These are phyloP conservation scores for Oxytorus armatus DNA, from an alignment of 2,888 invertebrate species.

Conservation along the genomic window DNA sequence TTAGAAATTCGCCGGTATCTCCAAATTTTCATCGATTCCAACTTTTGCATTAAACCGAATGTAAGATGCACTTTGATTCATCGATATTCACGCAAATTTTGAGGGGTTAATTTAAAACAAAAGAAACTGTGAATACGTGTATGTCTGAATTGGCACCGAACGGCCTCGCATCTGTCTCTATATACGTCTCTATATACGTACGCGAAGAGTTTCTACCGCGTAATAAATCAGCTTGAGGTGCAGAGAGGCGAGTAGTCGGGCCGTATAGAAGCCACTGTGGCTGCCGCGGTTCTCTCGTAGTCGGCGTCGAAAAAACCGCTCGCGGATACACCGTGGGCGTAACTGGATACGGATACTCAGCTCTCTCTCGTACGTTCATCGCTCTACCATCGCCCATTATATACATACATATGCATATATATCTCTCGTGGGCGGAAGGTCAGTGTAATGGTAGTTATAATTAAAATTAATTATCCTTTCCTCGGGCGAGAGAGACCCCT, in stretches of 20 bases:
- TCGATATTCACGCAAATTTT: no score
- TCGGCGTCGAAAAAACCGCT: slow-evolving; percentile 52
- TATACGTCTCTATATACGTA: neutral
- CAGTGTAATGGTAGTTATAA: slow-evolving; percentile 67
- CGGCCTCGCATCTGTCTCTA: slow-evolving; percentile 9
- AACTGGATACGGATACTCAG: slow-evolving; percentile 63
- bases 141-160: neutral
- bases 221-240: slow-evolving; percentile 72
- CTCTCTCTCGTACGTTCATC: slow-evolving; percentile 41
- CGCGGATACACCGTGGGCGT: slow-evolving; percentile 62
- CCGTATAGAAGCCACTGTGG: slow-evolving; percentile 19
- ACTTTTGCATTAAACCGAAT: no score
- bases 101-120: no score
- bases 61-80: no score
- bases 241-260: slow-evolving; percentile 41
- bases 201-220: slow-evolving; percentile 48
- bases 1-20: no score
- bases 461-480: slow-evolving; percentile 68
- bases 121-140: no score
- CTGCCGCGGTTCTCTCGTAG: slow-evolving; percentile 42
- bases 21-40: no score
- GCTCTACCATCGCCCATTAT: slow-evolving; percentile 32
- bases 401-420: slow-evolving; percentile 28
- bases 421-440: slow-evolving; percentile 64
- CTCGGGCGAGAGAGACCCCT: slow-evolving; percentile 59